Conservation (phyloP, 1,140 invertebrate species). For the Steinernema khuongi region DNA sequence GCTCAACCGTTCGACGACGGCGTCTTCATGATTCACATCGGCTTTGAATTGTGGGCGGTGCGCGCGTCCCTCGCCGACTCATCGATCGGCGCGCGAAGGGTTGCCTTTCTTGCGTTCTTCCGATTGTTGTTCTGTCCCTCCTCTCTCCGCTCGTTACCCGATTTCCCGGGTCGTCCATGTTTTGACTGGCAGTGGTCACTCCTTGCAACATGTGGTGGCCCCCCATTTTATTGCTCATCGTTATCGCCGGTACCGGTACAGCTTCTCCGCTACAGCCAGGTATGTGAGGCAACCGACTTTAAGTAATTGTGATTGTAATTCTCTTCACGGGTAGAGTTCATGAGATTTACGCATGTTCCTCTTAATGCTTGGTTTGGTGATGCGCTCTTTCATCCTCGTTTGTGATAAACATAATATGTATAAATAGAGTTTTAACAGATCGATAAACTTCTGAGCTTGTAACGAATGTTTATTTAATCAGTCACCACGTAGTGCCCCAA, state of each 20-base stretch:
- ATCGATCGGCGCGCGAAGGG: neutral
- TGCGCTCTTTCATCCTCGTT: neutral
- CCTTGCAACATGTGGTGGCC: neutral
- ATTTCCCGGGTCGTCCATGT: constrained; percentile 1
- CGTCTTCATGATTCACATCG: constrained; percentile 4
- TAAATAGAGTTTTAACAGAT: neutral
- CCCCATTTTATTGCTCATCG: neutral
- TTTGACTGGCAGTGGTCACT: neutral
- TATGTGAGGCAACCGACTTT: neutral
- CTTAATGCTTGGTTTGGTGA: neutral
- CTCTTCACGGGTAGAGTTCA: neutral
- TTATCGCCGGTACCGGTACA: neutral
- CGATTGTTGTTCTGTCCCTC: neutral
- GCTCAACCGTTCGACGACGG: neutral
- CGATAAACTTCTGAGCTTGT: neutral
- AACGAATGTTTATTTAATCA: neutral
- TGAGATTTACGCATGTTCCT: neutral
- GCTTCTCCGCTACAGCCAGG: neutral
- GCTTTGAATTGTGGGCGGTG: constrained; percentile 11
- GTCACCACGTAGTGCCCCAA: neutral
- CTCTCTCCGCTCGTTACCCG: neutral
- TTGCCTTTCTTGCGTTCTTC: constrained; percentile 14
- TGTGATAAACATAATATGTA: neutral
- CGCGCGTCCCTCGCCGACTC: neutral
- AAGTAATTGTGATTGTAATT: neutral